Evolutionary conservation across 2,113 vertebrate species (phyloP).

Genomic region (Channa argus): DNA sequence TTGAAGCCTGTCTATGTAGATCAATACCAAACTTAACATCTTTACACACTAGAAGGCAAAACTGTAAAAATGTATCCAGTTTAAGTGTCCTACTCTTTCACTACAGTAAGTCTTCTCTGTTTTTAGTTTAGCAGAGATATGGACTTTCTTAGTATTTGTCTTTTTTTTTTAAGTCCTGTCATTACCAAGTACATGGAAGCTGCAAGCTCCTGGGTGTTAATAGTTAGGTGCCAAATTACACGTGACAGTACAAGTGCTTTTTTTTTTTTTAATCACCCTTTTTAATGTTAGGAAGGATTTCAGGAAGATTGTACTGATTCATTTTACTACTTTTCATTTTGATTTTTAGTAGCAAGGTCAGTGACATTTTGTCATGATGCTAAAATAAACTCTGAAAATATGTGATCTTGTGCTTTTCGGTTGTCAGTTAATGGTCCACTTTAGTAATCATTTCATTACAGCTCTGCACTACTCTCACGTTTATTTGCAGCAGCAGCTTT

Average conservation of each 20-base stretch:
- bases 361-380: conserved; percentile 52
- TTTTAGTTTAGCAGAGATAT: neutral
- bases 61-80: conserved; percentile 64
- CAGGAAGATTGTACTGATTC: conserved; percentile 35
- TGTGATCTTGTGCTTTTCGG: neutral
- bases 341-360: conserved; percentile 43
- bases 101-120: conserved; percentile 48
- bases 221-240: conserved; percentile 76
- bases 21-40: conserved; percentile 52
- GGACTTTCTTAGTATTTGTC: conserved; percentile 25
- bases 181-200: conserved; percentile 40
- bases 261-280: neutral
- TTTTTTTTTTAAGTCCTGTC: conserved; percentile 29
- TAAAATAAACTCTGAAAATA: conserved; percentile 69
- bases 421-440: neutral
- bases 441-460: neutral
- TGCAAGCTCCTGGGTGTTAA: conserved; percentile 62
- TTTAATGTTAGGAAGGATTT: too few relatives aligned
- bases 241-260: conserved; percentile 28
- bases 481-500: neutral
- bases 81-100: conserved; percentile 45
- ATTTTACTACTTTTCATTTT: conserved; percentile 35
- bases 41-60: conserved; percentile 64
- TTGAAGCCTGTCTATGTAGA: conserved; percentile 52
- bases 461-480: neutral